Evolutionary conservation across 2,113 vertebrate genomes (phyloP).

Genomic region (Meriones unguiculatus): DNA sequence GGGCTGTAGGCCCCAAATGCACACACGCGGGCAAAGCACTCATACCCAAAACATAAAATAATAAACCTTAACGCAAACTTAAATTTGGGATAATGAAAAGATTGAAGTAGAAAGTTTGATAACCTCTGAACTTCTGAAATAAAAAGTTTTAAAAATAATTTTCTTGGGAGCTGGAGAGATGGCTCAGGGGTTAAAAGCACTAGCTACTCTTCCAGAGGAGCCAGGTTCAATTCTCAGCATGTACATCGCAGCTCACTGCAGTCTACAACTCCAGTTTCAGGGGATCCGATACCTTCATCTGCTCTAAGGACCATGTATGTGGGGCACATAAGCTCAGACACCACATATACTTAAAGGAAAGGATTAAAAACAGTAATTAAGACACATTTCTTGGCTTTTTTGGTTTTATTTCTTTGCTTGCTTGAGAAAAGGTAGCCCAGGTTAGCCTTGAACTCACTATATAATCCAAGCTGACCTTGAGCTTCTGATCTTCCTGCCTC

Average conservation of each 20-base stretch:
- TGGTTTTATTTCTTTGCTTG: neutral
- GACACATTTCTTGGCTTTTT: neutral
- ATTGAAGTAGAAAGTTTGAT: neutral
- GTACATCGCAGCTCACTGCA: neutral
- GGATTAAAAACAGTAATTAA: neutral
- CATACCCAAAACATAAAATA: neutral
- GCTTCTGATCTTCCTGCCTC: neutral
- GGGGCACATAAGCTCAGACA: neutral
- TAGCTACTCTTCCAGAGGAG: neutral
- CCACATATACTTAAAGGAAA: neutral
- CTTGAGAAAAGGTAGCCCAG: neutral
- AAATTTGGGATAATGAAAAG: neutral
- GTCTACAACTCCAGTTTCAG: neutral
- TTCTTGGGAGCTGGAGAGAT: neutral
- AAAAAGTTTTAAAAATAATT: conserved; percentile 19
- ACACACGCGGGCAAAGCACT: neutral
- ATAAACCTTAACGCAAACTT: neutral
- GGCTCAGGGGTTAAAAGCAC: neutral
- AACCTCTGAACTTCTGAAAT: conserved; percentile 43
- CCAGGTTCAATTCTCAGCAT: neutral
- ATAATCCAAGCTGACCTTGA: neutral
- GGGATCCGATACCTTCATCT: neutral
- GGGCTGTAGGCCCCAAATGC: neutral
- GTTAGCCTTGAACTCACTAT: neutral
- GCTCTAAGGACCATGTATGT: neutral